These are phyloP conservation scores for Calosoma granatense DNA, from an alignment of 1,140 invertebrate genomes.

Conservation along the genomic window DNA sequence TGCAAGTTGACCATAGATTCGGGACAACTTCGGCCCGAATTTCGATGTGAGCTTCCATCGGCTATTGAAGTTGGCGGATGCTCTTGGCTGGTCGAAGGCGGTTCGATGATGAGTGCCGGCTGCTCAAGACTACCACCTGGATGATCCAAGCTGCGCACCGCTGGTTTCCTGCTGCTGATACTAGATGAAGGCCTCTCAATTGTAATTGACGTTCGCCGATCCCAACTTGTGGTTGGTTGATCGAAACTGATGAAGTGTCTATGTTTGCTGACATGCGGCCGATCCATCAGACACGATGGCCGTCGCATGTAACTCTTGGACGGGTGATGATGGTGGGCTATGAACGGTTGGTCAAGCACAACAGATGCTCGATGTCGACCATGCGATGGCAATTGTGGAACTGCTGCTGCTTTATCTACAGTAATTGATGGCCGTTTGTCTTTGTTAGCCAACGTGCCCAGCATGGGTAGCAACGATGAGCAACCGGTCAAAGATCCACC, in stretches of 20 bases:
- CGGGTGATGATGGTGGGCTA: slow-evolving; percentile 17
- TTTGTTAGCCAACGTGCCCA: slow-evolving; percentile 10
- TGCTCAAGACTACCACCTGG: slow-evolving; percentile 14
- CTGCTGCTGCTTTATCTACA: slow-evolving; percentile 24
- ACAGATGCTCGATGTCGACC: slow-evolving; percentile 9
- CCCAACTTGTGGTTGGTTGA: slow-evolving; percentile 18
- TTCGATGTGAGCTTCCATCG: slow-evolving; percentile 10
- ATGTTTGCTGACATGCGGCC: slow-evolving; percentile 16
- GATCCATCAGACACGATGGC: slow-evolving; percentile 27
- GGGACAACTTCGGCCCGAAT: slow-evolving; percentile 18
- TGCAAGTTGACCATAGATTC: slow-evolving; percentile 27
- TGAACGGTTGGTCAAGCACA: slow-evolving; percentile 7
- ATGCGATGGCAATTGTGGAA: no score
- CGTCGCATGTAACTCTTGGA: slow-evolving; percentile 19
- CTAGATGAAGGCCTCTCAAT: slow-evolving; percentile 21
- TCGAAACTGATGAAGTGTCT: slow-evolving; percentile 32
- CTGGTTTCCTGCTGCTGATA: background rate
- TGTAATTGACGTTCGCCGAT: slow-evolving; percentile 22
- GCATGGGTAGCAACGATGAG: slow-evolving; percentile 18
- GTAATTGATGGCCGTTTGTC: slow-evolving; percentile 25
- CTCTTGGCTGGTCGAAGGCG: background rate
- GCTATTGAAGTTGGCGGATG: slow-evolving; percentile 1
- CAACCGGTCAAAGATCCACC: slow-evolving; percentile 9
- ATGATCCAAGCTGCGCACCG: slow-evolving; percentile 5
- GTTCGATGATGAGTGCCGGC: slow-evolving; percentile 12